Conservation (phyloP, 2,797 vertebrate species). For the Chiroxiphia lanceolata region DNA sequence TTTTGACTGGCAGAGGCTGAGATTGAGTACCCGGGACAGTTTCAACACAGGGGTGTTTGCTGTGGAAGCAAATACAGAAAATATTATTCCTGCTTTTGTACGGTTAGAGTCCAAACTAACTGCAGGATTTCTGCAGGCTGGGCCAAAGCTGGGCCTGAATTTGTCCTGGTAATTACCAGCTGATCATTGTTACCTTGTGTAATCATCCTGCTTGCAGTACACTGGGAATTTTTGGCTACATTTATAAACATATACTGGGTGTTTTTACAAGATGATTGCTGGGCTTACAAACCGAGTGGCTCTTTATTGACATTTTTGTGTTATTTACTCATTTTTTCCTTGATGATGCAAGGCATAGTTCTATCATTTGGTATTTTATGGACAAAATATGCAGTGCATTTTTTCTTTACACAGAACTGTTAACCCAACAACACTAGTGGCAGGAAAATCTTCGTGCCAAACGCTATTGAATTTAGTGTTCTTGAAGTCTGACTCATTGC, state of each 20-base stretch:
- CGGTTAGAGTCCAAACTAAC: background rate
- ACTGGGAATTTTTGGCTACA: background rate
- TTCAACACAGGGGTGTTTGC: background rate
- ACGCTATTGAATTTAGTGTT: background rate
- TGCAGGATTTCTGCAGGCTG: background rate
- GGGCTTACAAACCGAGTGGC: background rate
- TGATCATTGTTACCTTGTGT: background rate
- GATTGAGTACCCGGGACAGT: background rate
- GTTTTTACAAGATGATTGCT: background rate
- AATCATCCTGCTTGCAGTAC: background rate
- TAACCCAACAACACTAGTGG: background rate
- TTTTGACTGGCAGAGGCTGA: background rate
- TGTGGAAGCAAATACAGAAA: background rate
- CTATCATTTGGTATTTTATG: conserved; percentile 43
- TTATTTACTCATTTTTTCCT: conserved; percentile 52
- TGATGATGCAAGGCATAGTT: conserved; percentile 44
- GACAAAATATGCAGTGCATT: background rate
- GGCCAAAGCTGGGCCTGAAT: background rate
- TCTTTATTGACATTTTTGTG: conserved; percentile 38
- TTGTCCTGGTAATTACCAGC: background rate
- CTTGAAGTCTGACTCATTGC: conserved; percentile 16
- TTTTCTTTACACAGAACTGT: conserved; percentile 8
- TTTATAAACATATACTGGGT: background rate
- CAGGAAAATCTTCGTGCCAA: conserved; percentile 48
- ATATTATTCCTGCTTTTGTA: background rate